Base-by-base conservation (phyloP, 2,888 invertebrate species). In the Nasonia oneida region DNA sequence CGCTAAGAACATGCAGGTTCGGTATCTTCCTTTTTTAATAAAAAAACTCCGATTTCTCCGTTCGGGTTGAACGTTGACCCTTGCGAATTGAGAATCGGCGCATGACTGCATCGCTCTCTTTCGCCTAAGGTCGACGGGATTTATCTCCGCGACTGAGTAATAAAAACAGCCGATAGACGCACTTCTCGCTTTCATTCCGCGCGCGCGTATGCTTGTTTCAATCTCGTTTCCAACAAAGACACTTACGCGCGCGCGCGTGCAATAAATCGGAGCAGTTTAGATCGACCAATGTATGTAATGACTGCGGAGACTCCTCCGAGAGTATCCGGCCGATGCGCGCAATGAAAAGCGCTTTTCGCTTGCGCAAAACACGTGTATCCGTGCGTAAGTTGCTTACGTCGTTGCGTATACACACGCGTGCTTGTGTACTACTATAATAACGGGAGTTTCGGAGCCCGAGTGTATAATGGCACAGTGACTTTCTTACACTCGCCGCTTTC, bases 1-100 rank as follows among this genome's bases (percentile, higher is more conserved):
- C 47, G 89, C 90, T 0, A 88, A 90, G 8, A 88, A 88, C 39
- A 87, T 90, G 47, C 78, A 91, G 91, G 92, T 92, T 87, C 8
- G 15, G 39, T 1, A 37, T 37, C 0, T 15, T 81, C 23, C 6
- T 23, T 6, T 39, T 2, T 53, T 57, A 29, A 1, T 57, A 2
- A 29, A 29, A 29, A 29, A 29, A 2, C 5, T 6, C 47, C 0
- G 1, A 8, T 53, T 53, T 71, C 39, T 18, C 0, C 39, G 23
- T 70, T 37, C 37, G 33, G 23, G 10, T 67, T 33, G 23, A 29
- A 4, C 67, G 23, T 67, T 33, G 67, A 37, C 33, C 33, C 29
- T 37, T 33, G 37, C 1, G 29, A 3, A 53, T 53, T 53, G 53
- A 18, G 53, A 0, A 53, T 18, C 53, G 3, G 15, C 53, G 15